Evolutionary conservation across 2,888 invertebrate genomes (phyloP).

Genomic region (Spialia ferax): DNA sequence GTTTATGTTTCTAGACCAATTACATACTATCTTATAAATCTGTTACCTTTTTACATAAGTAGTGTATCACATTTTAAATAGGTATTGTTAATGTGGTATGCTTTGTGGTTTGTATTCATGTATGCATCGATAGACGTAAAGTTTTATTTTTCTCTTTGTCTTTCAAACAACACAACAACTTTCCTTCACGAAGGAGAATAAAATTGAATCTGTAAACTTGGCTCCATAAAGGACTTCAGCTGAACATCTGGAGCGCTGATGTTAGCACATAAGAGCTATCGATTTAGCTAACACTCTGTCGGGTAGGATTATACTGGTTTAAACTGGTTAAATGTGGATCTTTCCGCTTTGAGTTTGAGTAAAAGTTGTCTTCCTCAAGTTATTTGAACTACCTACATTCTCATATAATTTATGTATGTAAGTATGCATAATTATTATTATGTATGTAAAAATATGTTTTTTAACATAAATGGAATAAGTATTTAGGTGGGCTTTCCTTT

Average conservation of each 20-base stretch:
- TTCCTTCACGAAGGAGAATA: conserved; percentile 12
- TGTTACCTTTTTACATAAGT: too few species aligned
- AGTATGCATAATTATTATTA: too few species aligned
- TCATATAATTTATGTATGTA: too few species aligned
- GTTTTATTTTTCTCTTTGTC: not conserved
- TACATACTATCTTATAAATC: too few species aligned
- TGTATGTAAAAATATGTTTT: not conserved
- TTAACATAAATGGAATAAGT: not conserved
- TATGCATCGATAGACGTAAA: too few species aligned
- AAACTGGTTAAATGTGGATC: conserved; percentile 21
- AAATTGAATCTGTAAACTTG: conserved; percentile 27
- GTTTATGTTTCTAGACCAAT: too few species aligned
- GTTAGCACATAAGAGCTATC: conserved; percentile 23
- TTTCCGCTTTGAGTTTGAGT: conserved; percentile 7
- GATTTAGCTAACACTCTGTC: conserved; percentile 21
- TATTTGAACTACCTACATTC: not conserved
- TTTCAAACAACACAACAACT: not conserved
- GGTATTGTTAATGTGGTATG: too few species aligned
- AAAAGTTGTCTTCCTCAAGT: not conserved
- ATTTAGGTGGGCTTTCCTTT: not conserved
- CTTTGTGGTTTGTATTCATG: too few species aligned
- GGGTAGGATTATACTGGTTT: conserved; percentile 14
- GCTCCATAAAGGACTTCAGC: conserved; percentile 18
- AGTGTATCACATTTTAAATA: too few species aligned
- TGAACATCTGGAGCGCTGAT: conserved; percentile 28